These are phyloP conservation scores for Globicephala melas DNA, from an alignment of 2,113 vertebrate genomes.

Conservation along the genomic window DNA sequence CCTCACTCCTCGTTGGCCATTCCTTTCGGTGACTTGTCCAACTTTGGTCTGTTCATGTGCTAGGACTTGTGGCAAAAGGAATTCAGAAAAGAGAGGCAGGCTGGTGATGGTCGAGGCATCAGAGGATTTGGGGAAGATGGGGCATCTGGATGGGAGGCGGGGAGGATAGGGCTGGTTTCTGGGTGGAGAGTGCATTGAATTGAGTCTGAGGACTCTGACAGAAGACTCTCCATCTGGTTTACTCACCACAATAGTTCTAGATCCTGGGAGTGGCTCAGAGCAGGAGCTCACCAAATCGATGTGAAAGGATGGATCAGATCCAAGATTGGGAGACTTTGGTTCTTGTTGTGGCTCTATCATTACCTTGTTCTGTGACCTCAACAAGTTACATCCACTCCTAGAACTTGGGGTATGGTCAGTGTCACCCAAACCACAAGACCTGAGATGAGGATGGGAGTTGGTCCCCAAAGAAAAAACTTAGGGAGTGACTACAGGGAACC, in stretches of 20 bases:
- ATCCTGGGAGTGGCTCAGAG: background rate
- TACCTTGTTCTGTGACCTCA: background rate
- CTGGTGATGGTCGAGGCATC: no score
- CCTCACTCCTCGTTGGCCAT: background rate
- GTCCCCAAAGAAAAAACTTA: background rate
- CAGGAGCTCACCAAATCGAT: background rate
- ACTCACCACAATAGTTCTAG: background rate
- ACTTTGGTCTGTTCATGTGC: background rate
- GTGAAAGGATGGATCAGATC: background rate
- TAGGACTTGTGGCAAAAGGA: background rate
- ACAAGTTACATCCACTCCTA: background rate
- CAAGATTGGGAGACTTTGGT: background rate
- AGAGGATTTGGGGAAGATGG: background rate
- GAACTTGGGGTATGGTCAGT: background rate
- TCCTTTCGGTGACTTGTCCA: background rate
- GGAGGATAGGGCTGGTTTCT: background rate
- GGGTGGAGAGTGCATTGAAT: rapidly evolving
- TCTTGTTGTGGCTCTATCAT: background rate
- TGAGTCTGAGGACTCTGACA: no score
- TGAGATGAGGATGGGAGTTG: background rate
- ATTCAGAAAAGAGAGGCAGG: background rate
- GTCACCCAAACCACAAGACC: background rate
- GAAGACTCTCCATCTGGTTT: background rate
- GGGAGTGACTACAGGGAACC: background rate
- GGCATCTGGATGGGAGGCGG: no score